A percentile compares a stretch with the other conserved stretches of the same genome.
Evolutionary conservation across 2,113 vertebrate genomes (phyloP).

Genomic region (Pipa parva): DNA sequence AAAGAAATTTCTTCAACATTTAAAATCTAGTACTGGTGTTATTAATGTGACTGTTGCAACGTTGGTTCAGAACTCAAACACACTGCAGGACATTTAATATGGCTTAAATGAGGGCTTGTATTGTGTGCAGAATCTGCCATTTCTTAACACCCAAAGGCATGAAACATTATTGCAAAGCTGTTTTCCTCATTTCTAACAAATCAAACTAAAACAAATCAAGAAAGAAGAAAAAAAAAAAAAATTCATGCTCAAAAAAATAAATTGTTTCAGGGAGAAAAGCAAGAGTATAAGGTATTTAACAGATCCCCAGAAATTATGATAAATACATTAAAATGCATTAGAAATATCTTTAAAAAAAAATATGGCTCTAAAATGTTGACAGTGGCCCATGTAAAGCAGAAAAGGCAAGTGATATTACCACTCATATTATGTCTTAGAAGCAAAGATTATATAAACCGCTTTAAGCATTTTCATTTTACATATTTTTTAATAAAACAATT

Average conservation of each 20-base stretch:
- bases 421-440: conserved; percentile 59
- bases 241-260: conserved; percentile 47
- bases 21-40: background rate
- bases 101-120: conserved; percentile 61
- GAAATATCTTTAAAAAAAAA: conserved; percentile 51
- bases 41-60: conserved; percentile 5
- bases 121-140: conserved; percentile 50
- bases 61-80: conserved; percentile 40
- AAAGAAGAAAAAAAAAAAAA: conserved; percentile 38
- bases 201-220: conserved; percentile 22
- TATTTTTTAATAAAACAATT: conserved; percentile 78
- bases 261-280: conserved; percentile 47
- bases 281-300: conserved; percentile 16
- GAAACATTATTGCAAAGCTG: conserved; percentile 76
- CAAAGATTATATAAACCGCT: conserved; percentile 78
- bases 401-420: conserved; percentile 44
- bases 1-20: conserved; percentile 11
- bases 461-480: conserved; percentile 69
- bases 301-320: conserved; percentile 5
- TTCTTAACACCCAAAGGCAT: conserved; percentile 46
- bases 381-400: conserved; percentile 55
- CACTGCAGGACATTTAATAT: conserved; percentile 56
- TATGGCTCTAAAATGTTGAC: conserved; percentile 53
- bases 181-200: conserved; percentile 48
- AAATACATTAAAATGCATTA: conserved; percentile 25